Percentiles rank a stretch among this genome's conserved stretches.
Conservation (phyloP, 2,888 invertebrate genomes). For the Oegoconia quadripuncta region DNA sequence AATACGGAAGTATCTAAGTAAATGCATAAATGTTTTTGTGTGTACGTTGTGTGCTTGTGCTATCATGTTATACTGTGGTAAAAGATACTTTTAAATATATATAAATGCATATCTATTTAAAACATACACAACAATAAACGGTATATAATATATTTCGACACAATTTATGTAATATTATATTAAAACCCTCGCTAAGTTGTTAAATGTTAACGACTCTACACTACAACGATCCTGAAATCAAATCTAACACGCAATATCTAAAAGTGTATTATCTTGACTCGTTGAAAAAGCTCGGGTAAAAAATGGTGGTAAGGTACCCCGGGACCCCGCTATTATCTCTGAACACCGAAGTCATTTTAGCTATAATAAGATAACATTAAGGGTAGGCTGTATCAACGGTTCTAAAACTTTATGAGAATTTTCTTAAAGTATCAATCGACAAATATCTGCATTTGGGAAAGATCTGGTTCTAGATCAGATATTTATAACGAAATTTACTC, state of each 20-base stretch:
- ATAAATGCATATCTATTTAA: too few relatives aligned
- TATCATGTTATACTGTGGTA: too few relatives aligned
- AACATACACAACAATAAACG: too few relatives aligned
- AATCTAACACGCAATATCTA: slow-evolving; percentile 66
- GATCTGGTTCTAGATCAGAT: too few relatives aligned
- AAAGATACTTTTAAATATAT: not conserved
- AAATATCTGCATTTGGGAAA: too few relatives aligned
- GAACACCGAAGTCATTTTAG: slow-evolving; percentile 79
- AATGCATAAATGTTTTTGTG: too few relatives aligned
- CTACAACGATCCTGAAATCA: slow-evolving; percentile 42
- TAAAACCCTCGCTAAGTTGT: slow-evolving; percentile 16
- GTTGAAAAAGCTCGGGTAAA: slow-evolving; percentile 56
- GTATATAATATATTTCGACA: not conserved
- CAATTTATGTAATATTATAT: too few relatives aligned
- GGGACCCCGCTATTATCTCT: slow-evolving; percentile 68
- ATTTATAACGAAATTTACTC: too few relatives aligned
- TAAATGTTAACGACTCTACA: slow-evolving; percentile 30
- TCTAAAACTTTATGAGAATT: too few relatives aligned
- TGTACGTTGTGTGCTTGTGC: too few relatives aligned
- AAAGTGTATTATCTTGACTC: slow-evolving; percentile 58
- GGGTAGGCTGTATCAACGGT: slow-evolving; percentile 44
- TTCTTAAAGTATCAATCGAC: too few relatives aligned
- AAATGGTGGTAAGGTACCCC: slow-evolving; percentile 59
- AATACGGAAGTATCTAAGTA: too few relatives aligned
- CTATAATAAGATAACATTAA: slow-evolving; percentile 79